Conservation (phyloP, 2,797 vertebrate species). For the Acipenser ruthenus region DNA sequence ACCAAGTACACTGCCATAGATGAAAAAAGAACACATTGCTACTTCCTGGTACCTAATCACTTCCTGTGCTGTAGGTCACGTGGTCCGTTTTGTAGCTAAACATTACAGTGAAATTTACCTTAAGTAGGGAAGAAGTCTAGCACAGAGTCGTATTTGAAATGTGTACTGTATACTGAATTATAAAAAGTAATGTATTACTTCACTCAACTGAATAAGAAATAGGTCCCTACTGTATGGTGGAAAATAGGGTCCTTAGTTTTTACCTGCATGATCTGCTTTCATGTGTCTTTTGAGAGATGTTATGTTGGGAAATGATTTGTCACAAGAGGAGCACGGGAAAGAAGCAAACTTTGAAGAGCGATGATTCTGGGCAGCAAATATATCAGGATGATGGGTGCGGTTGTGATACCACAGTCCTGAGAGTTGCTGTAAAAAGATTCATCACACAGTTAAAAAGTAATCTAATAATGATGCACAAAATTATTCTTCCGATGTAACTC, state of each 20-base stretch:
- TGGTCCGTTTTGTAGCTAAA: too few relatives aligned
- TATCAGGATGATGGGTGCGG: constrained; percentile 73
- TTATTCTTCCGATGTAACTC: not conserved
- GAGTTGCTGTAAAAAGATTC: constrained; percentile 63
- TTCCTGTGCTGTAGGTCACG: too few relatives aligned
- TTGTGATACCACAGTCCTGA: constrained; percentile 90
- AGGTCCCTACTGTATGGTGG: too few relatives aligned
- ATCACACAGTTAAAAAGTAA: not conserved
- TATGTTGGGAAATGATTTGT: constrained; percentile 67
- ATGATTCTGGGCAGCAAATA: constrained; percentile 69
- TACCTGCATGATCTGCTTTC: constrained; percentile 68
- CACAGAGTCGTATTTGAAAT: too few relatives aligned
- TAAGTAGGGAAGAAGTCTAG: too few relatives aligned
- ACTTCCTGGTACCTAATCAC: too few relatives aligned
- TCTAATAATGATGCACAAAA: not conserved
- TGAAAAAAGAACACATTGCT: too few relatives aligned
- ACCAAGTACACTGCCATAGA: too few relatives aligned
- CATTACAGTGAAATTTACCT: too few relatives aligned
- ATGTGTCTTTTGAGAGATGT: constrained; percentile 65
- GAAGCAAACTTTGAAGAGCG: constrained; percentile 62
- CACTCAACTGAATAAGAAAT: too few relatives aligned
- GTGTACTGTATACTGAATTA: too few relatives aligned
- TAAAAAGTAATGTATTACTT: too few relatives aligned
- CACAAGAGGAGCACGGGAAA: constrained; percentile 70
- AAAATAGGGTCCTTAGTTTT: not conserved